phyloP scores from a whole-genome alignment of 2,113 vertebrate species.

The Clarias magur region DNA sequence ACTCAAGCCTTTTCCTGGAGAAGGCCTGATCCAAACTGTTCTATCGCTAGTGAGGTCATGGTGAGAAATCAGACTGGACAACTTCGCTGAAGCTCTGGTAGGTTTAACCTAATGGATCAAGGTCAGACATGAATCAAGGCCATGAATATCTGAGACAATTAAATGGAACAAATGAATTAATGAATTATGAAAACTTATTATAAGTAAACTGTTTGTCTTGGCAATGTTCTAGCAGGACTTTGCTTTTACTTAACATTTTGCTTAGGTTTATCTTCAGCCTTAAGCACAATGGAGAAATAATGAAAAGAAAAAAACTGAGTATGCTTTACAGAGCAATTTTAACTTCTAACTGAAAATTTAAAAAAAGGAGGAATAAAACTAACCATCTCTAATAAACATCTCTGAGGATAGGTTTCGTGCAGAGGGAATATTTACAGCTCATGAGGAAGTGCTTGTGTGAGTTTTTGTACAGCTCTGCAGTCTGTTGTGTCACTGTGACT shows the following conservation, averaged over 20 bases:
- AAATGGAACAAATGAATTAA: too few species aligned
- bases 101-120: constrained; percentile 37
- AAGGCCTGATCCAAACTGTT: constrained; percentile 49
- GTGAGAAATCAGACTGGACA: not conserved
- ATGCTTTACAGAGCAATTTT: too few species aligned
- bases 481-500: constrained; percentile 7
- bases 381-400: not conserved
- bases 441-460: not conserved
- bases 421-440: not conserved
- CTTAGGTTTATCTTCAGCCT: too few species aligned
- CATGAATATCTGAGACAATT: constrained; percentile 22
- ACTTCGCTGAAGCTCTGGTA: not conserved
- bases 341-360: too few species aligned
- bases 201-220: not conserved
- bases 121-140: constrained; percentile 29
- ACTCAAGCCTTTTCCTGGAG: constrained; percentile 50
- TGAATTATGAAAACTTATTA: not conserved
- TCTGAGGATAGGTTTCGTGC: constrained; percentile 12
- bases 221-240: too few species aligned
- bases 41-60: not conserved
- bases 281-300: too few species aligned
- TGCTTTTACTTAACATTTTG: too few species aligned
- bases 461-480: constrained; percentile 34
- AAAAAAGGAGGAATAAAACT: too few species aligned
- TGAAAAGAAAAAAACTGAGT: too few species aligned